Conservation (phyloP, 2,888 invertebrate genomes). For the Mesochorus sp. region DNA sequence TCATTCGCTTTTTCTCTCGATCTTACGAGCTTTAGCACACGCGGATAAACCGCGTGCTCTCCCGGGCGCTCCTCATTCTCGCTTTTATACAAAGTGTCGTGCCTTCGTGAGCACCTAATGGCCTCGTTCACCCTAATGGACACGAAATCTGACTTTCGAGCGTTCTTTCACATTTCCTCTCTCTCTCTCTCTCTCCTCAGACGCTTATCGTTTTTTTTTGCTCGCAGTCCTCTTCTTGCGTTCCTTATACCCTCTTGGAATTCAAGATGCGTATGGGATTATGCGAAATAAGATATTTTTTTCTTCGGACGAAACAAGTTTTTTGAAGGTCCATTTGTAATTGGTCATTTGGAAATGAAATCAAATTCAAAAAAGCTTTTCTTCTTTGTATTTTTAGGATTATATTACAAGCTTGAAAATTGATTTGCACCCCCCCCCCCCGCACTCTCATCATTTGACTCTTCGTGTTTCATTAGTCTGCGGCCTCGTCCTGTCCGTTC, state of each 20-base stretch:
- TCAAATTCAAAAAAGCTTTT: no score
- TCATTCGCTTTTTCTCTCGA: constrained; percentile 9
- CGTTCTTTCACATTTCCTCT: constrained; percentile 36
- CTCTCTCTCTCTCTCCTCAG: background rate
- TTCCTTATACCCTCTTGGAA: background rate
- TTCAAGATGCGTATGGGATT: no score
- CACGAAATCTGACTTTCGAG: constrained; percentile 60
- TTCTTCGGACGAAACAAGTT: no score
- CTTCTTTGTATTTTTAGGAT: no score
- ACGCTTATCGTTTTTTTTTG: background rate
- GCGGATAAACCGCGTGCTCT: constrained; percentile 26
- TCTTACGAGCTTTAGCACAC: constrained; percentile 52
- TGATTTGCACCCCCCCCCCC: background rate
- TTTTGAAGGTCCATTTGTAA: no score
- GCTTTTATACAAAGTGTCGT: constrained; percentile 60
- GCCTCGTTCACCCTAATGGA: constrained; percentile 60
- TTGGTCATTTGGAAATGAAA: no score
- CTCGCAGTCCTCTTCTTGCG: background rate
- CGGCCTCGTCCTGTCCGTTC: constrained; percentile 19
- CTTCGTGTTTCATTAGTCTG: constrained; percentile 32
- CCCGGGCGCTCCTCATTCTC: constrained; percentile 53
- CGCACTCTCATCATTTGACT: constrained; percentile 3
- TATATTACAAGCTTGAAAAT: background rate
- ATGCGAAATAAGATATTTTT: no score
- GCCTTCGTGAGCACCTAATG: constrained; percentile 58